These are phyloP conservation scores for Gadopsis bispinosus DNA, from an alignment of 2,797 vertebrate genomes.

Conservation along the genomic window DNA sequence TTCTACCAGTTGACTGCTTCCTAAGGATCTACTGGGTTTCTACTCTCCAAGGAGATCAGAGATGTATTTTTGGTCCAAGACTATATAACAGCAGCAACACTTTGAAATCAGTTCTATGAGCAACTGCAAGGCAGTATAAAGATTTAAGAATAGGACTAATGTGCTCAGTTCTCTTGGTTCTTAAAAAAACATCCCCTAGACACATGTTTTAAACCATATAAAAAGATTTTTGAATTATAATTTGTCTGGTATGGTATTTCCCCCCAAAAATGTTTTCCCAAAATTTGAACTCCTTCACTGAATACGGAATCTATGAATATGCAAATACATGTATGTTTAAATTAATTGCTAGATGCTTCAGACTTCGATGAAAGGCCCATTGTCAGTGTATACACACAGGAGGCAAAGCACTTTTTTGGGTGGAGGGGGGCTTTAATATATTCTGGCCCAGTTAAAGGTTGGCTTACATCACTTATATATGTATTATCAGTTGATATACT, in stretches of 20 bases:
- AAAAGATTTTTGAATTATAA: not conserved
- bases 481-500: not conserved
- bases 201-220: not conserved
- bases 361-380: not conserved
- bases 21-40: no score
- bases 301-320: slow-evolving; percentile 2
- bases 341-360: not conserved
- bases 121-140: no score
- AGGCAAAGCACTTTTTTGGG: not conserved
- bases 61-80: no score
- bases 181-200: not conserved
- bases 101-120: no score
- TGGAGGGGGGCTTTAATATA: not conserved
- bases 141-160: no score
- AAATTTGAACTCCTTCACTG: not conserved
- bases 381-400: no score
- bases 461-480: not conserved
- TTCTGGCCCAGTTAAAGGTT: not conserved
- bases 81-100: no score
- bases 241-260: not conserved
- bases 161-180: no score
- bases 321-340: not conserved
- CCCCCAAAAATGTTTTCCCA: no score
- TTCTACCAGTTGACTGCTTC: no score
- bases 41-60: no score